phyloP scores from a whole-genome alignment of 92 coral and sea anemone genomes.

The Umimayanthus kanabou region DNA sequence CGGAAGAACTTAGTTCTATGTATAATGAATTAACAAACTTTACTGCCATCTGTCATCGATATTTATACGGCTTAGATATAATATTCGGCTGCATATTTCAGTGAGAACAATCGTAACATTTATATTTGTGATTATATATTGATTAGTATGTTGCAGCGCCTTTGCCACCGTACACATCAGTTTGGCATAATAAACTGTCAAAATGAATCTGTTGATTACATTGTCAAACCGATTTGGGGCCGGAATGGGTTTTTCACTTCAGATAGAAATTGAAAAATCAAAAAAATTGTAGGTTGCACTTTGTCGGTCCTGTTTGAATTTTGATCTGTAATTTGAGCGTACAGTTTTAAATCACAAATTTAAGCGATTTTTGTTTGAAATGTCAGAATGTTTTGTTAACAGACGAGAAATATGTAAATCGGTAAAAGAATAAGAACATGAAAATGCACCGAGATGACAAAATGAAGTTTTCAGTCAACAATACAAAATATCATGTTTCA shows the following conservation, averaged over 20 bases:
- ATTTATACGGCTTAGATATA: not conserved
- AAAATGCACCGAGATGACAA: not conserved
- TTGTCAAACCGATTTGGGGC: not conserved
- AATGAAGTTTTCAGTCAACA: not conserved
- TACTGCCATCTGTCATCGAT: not conserved
- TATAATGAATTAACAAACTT: not conserved
- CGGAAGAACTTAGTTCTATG: not conserved
- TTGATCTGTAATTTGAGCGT: not conserved
- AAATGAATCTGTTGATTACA: conserved; percentile 5
- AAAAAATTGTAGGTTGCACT: not conserved
- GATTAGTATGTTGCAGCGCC: not conserved
- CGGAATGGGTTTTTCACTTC: not conserved
- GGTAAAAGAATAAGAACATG: not conserved
- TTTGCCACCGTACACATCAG: not conserved
- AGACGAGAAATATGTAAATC: not conserved
- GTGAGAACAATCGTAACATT: not conserved
- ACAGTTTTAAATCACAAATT: not conserved
- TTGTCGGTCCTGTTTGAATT: not conserved
- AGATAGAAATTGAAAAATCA: not conserved
- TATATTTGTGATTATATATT: not conserved
- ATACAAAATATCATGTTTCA: not conserved
- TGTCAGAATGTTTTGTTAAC: not conserved
- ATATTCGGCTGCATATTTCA: conserved; percentile 1
- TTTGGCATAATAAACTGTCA: not conserved
- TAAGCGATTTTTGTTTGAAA: not conserved